phyloP scores from a whole-genome alignment of 2,888 invertebrate genomes.

The Eupithecia exiguata region DNA sequence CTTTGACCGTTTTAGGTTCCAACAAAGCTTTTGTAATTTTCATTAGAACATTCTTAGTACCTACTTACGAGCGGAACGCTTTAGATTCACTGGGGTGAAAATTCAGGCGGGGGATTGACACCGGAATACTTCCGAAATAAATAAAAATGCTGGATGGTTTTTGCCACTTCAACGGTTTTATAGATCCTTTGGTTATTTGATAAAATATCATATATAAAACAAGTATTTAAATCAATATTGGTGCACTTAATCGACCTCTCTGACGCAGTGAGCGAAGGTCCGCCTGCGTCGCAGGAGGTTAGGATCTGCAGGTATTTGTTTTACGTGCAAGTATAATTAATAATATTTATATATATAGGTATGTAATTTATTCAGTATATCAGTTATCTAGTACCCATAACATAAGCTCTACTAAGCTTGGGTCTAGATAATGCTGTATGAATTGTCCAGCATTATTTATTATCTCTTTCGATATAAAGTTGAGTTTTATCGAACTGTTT shows the following conservation, averaged over 20 bases:
- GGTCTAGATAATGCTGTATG: background rate
- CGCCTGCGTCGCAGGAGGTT: no score
- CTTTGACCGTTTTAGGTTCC: slow-evolving; percentile 16
- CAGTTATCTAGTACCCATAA: background rate
- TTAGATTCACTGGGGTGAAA: slow-evolving; percentile 17
- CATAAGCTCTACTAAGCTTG: background rate
- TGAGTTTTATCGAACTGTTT: background rate
- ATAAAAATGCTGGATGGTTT: background rate
- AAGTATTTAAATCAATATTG: background rate
- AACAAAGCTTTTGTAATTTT: slow-evolving; percentile 28
- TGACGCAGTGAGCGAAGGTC: no score
- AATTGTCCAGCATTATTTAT: background rate
- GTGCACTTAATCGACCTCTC: background rate
- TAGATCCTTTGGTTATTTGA: background rate
- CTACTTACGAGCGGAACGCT: slow-evolving; percentile 7
- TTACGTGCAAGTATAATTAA: background rate
- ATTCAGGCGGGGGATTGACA: background rate
- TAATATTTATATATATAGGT: background rate
- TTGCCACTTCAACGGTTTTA: background rate
- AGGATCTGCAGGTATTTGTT: background rate
- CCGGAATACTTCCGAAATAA: background rate
- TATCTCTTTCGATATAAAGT: background rate
- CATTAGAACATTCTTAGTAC: slow-evolving; percentile 32
- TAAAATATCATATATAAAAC: no score
- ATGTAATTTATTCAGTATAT: background rate